These are phyloP conservation scores for Himalopsyche phryganea DNA, from an alignment of 1,140 invertebrate genomes.

Conservation along the genomic window DNA sequence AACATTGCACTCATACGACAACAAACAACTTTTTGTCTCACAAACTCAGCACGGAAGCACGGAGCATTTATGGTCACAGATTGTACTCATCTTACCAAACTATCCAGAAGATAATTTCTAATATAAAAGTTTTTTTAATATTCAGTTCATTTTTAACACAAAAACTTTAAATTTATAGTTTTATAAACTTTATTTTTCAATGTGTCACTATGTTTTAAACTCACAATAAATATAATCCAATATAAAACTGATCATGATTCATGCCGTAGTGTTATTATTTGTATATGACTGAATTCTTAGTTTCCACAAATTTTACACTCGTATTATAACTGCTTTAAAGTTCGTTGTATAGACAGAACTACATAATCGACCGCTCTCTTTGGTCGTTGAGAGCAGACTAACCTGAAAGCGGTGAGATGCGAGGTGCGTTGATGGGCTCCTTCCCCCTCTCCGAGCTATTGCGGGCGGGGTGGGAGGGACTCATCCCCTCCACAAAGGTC, in stretches of 20 bases:
- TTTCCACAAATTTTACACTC: too few species aligned
- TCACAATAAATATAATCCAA: too few species aligned
- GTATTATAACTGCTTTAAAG: not conserved
- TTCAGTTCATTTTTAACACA: slow-evolving; percentile 2
- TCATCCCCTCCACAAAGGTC: not conserved
- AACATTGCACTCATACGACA: slow-evolving; percentile 9
- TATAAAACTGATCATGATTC: too few species aligned
- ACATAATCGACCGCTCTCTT: slow-evolving; percentile 14
- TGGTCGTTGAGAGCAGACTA: slow-evolving; percentile 27
- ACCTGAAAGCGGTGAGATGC: slow-evolving; percentile 1
- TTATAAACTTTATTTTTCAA: too few species aligned
- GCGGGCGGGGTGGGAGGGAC: not conserved
- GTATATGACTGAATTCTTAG: not conserved
- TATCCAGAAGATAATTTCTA: too few species aligned
- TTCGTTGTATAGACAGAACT: not conserved
- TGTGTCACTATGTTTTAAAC: too few species aligned
- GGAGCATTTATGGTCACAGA: not conserved
- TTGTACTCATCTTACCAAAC: too few species aligned
- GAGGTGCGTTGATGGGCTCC: too few species aligned
- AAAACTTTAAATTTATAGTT: not conserved
- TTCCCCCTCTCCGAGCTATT: slow-evolving; percentile 15
- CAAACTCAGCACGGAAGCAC: not conserved
- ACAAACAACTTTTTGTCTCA: not conserved
- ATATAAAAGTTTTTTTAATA: too few species aligned
- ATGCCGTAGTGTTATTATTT: too few species aligned